A percentile compares a stretch with the other conserved stretches of the same genome.
Evolutionary conservation across 2,797 vertebrate species (phyloP).

Genomic region (Rhynchotus rufescens): DNA sequence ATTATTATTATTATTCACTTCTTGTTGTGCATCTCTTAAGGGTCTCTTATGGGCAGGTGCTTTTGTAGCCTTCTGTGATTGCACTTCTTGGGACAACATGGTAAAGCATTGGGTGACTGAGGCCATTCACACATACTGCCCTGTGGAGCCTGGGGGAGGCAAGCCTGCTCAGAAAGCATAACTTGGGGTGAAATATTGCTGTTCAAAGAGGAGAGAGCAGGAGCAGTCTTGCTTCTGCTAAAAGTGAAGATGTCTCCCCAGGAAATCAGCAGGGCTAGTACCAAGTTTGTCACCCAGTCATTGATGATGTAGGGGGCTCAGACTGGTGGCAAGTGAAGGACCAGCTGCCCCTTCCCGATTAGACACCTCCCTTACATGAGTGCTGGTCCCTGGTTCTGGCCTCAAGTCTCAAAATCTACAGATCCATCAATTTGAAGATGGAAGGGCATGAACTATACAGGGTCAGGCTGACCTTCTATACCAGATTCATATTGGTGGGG

Average conservation of each 20-base stretch:
- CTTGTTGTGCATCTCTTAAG: not conserved
- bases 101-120: not conserved
- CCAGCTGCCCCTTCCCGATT: not conserved
- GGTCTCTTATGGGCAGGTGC: not conserved
- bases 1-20: conserved; percentile 19
- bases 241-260: not conserved
- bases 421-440: conserved; percentile 22
- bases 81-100: conserved; percentile 4
- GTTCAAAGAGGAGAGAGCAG: not conserved
- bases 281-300: not conserved
- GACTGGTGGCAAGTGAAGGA: not conserved
- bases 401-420: not conserved
- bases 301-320: rapidly evolving
- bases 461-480: not conserved
- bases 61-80: not conserved
- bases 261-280: not conserved
- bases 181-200: not conserved
- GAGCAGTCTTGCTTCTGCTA: not conserved
- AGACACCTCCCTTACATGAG: not conserved
- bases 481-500: not conserved
- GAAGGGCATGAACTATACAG: not conserved
- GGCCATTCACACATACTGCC: not conserved
- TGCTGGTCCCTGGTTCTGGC: not conserved
- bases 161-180: not conserved
- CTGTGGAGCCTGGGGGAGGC: not conserved